phyloP scores from a whole-genome alignment of 2,113 vertebrate species.

The Spilogale gracilis region DNA sequence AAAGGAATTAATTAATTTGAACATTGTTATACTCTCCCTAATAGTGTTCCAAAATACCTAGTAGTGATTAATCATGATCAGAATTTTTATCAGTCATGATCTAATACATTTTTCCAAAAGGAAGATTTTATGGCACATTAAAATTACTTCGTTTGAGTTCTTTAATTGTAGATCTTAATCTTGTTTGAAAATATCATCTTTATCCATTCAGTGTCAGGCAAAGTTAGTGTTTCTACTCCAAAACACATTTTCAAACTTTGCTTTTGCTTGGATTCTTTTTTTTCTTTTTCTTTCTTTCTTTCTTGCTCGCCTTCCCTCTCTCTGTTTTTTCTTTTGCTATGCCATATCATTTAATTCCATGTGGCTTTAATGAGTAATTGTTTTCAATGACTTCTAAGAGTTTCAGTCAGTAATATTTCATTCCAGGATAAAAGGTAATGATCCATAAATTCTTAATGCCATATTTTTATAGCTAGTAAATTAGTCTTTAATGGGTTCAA shows the following conservation, averaged over 20 bases:
- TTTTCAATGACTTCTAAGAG: conserved; percentile 85
- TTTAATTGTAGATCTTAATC: conserved; percentile 87
- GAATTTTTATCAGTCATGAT: conserved; percentile 88
- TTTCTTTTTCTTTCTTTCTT: conserved; percentile 43
- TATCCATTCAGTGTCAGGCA: conserved; percentile 79
- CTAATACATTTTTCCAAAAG: conserved; percentile 81
- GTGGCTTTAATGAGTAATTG: conserved; percentile 83
- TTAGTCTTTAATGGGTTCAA: conserved; percentile 92
- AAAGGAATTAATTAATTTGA: conserved; percentile 88
- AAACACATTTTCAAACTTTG: conserved; percentile 77
- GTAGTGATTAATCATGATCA: conserved; percentile 87
- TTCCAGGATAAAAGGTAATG: conserved; percentile 89
- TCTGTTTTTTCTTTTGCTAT: background rate
- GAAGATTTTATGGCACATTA: conserved; percentile 84
- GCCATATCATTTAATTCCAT: conserved; percentile 82
- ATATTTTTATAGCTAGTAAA: conserved; percentile 92
- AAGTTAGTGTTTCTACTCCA: conserved; percentile 76
- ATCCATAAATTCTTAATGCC: conserved; percentile 92
- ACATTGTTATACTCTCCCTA: conserved; percentile 86
- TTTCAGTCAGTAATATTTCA: conserved; percentile 89
- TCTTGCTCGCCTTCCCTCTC: background rate
- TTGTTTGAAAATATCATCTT: conserved; percentile 87
- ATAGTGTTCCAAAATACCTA: conserved; percentile 87
- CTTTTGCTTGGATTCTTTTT: conserved; percentile 63
- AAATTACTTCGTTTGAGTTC: conserved; percentile 85